Base-by-base conservation (phyloP, 2,113 vertebrate genomes). In the Erpornis zantholeuca region DNA sequence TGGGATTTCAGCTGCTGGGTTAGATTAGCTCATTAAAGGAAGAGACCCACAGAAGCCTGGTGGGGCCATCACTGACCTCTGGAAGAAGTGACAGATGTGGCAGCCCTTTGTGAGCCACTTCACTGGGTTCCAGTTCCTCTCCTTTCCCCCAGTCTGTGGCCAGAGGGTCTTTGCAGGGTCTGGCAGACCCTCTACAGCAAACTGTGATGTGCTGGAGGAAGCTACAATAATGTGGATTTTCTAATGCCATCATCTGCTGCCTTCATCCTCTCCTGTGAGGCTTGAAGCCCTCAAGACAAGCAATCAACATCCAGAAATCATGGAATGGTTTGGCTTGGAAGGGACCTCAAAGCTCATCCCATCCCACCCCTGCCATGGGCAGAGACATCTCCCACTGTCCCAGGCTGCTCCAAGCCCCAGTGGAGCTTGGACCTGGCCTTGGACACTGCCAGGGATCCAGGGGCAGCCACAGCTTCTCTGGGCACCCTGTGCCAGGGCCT, bases 1-100 rank as follows among this genome's bases (percentile, higher is more conserved):
- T 73, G 93, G 82, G 84, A 86, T 92, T 95, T 91, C 35, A 82
- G 75, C 53, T 69, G 40, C 60, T 64, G 61, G 45, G 19, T 91
- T 91, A 61, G 70, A 85, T 91, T 70, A 88, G 89, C 50, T 95
- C 0, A 0, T 94, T 95, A 53, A 82, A 85, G 61, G 31, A 91
- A 40, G 68, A 91, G 70, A 61, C 52, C 56, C 18, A 52, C 53
- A 23, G 68, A 50, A 86, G 72, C 60, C 57, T 38, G 61, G 10
- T 5, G 1, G 18, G 29, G 28, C 60, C 49, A 25, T 10, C 2
- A 3, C 47, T 64, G 77, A n/a, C 15, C 40, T 44, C 88, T 65
- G 88, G 42, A 44, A 83, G 45, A 61, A 49, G n/a, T 7, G 25
- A 20, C 40, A 65, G 71, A 45, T 7, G 21, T 45, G 29, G 5